Evolutionary conservation across 2,113 vertebrate species (phyloP), one percentile per base, ranked within the genome.

Genomic region (Petrocephalus zakoni): DNA sequence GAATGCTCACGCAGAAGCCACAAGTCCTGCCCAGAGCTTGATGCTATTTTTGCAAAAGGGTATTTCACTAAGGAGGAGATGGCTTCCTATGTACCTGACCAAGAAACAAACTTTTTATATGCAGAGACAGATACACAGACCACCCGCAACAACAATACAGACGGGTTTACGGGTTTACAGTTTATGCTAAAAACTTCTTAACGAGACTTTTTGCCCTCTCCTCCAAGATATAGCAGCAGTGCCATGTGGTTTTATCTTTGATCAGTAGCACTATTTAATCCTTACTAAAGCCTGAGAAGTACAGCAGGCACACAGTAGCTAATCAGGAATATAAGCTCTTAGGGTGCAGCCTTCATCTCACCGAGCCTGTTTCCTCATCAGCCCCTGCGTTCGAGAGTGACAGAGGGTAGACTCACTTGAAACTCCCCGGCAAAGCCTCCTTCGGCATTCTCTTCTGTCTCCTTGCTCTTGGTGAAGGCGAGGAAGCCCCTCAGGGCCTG

Each of bases 341-440:
- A 83, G 49, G 52, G 29, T 52, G 15, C 5, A 29, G 5, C n/a
- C 84, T 55, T 86, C 22, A 86, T 3, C 83, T 29, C 7, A 25
- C 46, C 1, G n/a, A 51, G 22, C 5, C 21, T 8, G 29, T 81
- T 81, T 81, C 34, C 37, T 9, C 75, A 0, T 42, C 81, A 19
- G 25, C 29, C 84, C 21, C 84, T 55, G 52, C 15, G 7, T 64
- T 46, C 2, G 11, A 19, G 34, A 83, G 81, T 1, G 55, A 55
- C 53, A 83, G 52, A 81, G 15, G 13, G 85, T 25, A 53, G 81
- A 95, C 95, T 95, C 90, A 96, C 96, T 37, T 88, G 42, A 92
- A 95, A 96, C 91, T 96, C 95, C 49, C 68, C 92, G 4, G 88
- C 87, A n/a, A 94, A 92, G 72, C 90, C 85, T 37, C 91, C 90